Conservation (phyloP, 1,140 invertebrate genomes). For the Apis florea region DNA sequence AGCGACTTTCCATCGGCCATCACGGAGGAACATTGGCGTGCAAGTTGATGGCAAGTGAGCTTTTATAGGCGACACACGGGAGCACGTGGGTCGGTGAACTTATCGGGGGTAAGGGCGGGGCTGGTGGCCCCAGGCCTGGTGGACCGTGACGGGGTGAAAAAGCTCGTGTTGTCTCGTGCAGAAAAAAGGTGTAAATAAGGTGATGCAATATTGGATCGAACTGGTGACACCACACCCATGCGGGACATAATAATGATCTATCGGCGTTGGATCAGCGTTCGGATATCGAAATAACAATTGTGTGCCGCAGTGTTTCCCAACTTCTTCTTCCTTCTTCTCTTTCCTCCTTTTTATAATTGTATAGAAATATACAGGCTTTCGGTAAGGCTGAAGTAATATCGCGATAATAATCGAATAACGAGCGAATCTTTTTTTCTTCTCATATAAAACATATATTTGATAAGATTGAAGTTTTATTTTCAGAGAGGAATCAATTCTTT, state of each 20-base stretch:
- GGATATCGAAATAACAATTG: not conserved
- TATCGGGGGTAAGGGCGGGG: conserved; percentile 65
- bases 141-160: conserved; percentile 51
- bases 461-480: too few relatives aligned
- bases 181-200: conserved; percentile 7
- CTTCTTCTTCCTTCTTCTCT: too few relatives aligned
- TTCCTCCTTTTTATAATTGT: not conserved
- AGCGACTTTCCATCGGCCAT: conserved; percentile 63
- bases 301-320: not conserved
- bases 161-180: conserved; percentile 11
- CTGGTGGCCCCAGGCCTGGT: conserved; percentile 51
- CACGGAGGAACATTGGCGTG: conserved; percentile 69
- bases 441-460: too few relatives aligned
- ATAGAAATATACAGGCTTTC: too few relatives aligned
- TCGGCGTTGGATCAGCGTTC: not conserved
- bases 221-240: conserved; percentile 48
- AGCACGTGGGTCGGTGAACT: conserved; percentile 72
- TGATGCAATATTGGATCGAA: conserved; percentile 37
- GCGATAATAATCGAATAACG: too few relatives aligned
- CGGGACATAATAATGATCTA: not conserved
- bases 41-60: conserved; percentile 68
- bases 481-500: too few relatives aligned
- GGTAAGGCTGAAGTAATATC: too few relatives aligned
- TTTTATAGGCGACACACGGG: conserved; percentile 69
- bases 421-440: too few relatives aligned